A percentile compares a stretch with the other conserved stretches of the same genome.
Conservation (phyloP, 2,797 vertebrate species). For the Denticeps clupeoides region DNA sequence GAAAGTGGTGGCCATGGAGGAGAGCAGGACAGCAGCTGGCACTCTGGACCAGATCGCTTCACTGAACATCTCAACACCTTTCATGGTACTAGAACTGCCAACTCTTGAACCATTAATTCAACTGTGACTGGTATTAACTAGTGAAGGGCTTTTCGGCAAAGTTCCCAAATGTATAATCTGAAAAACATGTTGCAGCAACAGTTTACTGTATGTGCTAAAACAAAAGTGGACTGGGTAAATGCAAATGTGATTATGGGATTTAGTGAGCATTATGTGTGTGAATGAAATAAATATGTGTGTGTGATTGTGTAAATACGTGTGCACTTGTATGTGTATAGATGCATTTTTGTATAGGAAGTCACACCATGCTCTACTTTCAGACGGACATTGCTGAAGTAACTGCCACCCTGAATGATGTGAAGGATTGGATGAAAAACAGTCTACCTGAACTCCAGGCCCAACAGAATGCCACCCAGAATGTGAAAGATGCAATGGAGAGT, state of each 20-base stretch:
- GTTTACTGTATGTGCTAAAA: too few relatives aligned
- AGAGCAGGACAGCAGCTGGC: conserved; percentile 39
- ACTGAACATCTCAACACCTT: conserved; percentile 38
- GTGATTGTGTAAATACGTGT: too few relatives aligned
- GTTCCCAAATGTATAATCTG: too few relatives aligned
- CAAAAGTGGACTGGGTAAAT: too few relatives aligned
- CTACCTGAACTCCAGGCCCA: conserved; percentile 27
- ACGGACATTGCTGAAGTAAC: conserved; percentile 29
- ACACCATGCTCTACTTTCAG: conserved; percentile 18
- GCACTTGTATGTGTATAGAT: too few relatives aligned
- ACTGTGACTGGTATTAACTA: too few relatives aligned
- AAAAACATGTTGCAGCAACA: too few relatives aligned
- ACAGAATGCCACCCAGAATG: conserved; percentile 14
- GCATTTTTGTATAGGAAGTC: not conserved
- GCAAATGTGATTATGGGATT: too few relatives aligned
- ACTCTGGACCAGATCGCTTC: conserved; percentile 42
- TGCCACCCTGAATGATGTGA: conserved; percentile 29
- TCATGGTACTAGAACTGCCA: conserved; percentile 39
- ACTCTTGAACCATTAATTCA: not conserved
- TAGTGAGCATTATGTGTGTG: too few relatives aligned
- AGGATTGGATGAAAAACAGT: conserved; percentile 13
- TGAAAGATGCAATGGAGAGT: conserved; percentile 13
- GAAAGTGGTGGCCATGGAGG: conserved; percentile 33
- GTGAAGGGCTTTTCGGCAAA: too few relatives aligned
- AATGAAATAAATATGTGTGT: too few relatives aligned